Base-by-base conservation (phyloP, 2,888 invertebrate species). In the Pammene fasciana region DNA sequence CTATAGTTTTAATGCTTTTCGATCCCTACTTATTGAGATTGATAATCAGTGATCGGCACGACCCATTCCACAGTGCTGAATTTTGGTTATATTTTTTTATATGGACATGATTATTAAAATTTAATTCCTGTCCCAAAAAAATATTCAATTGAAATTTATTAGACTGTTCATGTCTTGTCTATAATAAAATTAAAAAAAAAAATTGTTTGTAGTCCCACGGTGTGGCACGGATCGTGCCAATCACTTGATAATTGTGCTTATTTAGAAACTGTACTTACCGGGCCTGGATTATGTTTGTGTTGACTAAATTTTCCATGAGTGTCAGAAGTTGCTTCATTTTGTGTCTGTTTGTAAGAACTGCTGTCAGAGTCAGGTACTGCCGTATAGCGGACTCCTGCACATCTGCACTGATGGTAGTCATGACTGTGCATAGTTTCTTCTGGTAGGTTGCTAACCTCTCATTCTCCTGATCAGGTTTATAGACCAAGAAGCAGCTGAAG, bases 401-500 rank as follows among this genome's bases (percentile, higher is more conserved):
- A 74, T 98, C 97, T 46, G 94, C 93, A 57, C 94, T 94, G 26
- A 96, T 84, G 41, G 94, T 94, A 36, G 93, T 93, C 88, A 97
- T 95, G 0, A 95, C 93, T 14, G 90, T 90, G 67, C 94, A 94
- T 45, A 98, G 86, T 73, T 95, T 95, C 73, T 95, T 94, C 75
- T 96, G 95, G 88, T 96, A 96, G 80, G 92, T 87, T 48, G 94
- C 86, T 38, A 95, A 89, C 82, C 95, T 95, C 75, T 96, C 95
- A 74, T 91, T 93, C 82, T 97, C 96, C 70, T 94, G 94, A 64
- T 95, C 94, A 16, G 95, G 93, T 75, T 95, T 95, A 79, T 97
- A 96, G 0, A 97, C 96, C 70, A 98, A 94, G 77, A 97, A 97
- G 78, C 97, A 97, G 82, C 97, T 96, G 81, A 99, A 98, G 0